These are phyloP conservation scores for Epinephelus coioides DNA, from an alignment of 2,797 vertebrate species.

Conservation along the genomic window DNA sequence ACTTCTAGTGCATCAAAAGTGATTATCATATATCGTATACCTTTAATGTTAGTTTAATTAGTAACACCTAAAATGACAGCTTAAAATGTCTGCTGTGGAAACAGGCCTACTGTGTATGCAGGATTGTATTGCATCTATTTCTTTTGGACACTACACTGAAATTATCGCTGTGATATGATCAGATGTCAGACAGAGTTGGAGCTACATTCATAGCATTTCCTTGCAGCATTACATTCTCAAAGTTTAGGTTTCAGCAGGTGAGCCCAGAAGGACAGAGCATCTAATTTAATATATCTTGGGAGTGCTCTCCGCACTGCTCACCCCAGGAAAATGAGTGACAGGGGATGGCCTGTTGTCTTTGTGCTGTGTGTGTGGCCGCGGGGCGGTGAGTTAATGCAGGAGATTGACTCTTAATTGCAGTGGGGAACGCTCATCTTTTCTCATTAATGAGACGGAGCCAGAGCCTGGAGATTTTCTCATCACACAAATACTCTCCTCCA, in stretches of 20 bases:
- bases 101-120: not conserved
- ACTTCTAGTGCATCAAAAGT: no score
- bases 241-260: conserved; percentile 85
- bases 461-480: conserved; percentile 83
- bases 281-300: conserved; percentile 79
- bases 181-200: conserved; percentile 38
- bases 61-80: no score
- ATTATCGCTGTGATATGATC: conserved; percentile 34
- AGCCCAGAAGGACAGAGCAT: conserved; percentile 72
- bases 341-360: conserved; percentile 81
- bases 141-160: not conserved
- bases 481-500: conserved; percentile 75
- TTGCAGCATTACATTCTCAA: conserved; percentile 69
- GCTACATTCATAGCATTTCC: conserved; percentile 56
- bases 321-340: conserved; percentile 79
- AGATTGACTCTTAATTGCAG: conserved; percentile 88
- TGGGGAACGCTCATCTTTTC: conserved; percentile 85
- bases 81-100: no score
- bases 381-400: conserved; percentile 82
- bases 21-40: no score
- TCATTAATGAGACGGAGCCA: conserved; percentile 83
- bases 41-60: no score
- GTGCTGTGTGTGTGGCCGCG: conserved; percentile 86
- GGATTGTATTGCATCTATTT: not conserved
- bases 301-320: conserved; percentile 73